phyloP scores from a whole-genome alignment of 1,140 invertebrate species.

The Halictus rubicundus region DNA sequence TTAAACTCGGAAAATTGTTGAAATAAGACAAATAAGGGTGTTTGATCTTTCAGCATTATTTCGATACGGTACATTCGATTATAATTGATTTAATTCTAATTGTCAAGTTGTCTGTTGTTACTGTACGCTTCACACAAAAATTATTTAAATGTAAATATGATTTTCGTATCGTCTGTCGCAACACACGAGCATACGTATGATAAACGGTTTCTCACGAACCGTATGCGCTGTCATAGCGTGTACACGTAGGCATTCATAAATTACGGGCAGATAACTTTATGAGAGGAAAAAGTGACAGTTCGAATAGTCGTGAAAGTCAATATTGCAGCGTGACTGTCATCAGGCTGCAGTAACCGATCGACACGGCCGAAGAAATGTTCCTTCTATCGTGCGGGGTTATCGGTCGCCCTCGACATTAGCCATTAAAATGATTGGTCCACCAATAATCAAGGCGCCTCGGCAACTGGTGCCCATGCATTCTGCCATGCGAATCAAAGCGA shows the following conservation, averaged over 20 bases:
- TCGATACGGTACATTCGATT: no score
- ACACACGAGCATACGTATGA: no score
- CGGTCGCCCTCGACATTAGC: constrained; percentile 67
- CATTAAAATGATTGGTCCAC: constrained; percentile 63
- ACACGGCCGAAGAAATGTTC: constrained; percentile 44
- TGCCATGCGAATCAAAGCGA: constrained; percentile 59
- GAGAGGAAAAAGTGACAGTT: background rate
- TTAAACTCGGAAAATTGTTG: no score
- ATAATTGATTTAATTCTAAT: no score
- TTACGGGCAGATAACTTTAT: background rate
- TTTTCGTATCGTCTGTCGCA: no score
- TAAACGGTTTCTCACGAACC: background rate
- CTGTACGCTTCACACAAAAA: no score
- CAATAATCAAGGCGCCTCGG: constrained; percentile 60
- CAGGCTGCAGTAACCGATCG: constrained; percentile 30
- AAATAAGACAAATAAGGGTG: no score
- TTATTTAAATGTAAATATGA: no score
- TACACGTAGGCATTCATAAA: background rate
- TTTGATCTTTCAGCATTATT: no score
- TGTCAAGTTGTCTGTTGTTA: no score
- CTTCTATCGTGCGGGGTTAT: constrained; percentile 65
- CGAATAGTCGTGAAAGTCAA: constrained; percentile 12
- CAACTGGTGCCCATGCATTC: constrained; percentile 46
- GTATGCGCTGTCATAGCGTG: background rate
- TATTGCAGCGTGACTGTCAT: constrained; percentile 10